Evolutionary conservation across 35 echinoderm and acorn worm genomes (phyloP), one percentile per base, ranked within the genome.

Genomic region (Lytechinus pictus): DNA sequence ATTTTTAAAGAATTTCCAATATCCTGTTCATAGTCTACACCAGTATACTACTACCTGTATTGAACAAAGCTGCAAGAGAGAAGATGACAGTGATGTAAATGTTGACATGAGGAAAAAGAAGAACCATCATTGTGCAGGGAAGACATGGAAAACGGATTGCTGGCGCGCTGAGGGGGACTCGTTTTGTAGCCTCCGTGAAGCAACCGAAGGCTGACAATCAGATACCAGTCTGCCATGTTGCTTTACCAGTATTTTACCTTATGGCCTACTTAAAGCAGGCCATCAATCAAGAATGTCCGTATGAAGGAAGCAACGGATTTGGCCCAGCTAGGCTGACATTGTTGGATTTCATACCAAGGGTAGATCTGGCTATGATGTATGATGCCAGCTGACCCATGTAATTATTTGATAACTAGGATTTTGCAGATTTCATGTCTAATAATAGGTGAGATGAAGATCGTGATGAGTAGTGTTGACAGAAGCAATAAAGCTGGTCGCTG

Each of bases 121-220:
- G 92, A 55, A 93, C 92, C 92, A 93, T 93, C 92, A 93, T 93
- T 93, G 92, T 93, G 92, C 92, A 93, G 33, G 92, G 92, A 93
- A 93, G 92, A 93, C 92, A 93, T 44, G 33, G 2, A 93, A 93
- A 93, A 93, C 92, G 28, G 54, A 93, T 19, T 93, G 66, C 66
- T 79, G 92, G 53, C 92, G 92, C 92, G 92, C 92, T 93, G 92
- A 12, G 92, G 92, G 92, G 92, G 53, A 54, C 92, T 93, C 11
- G 66, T 79, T 44, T 52, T 93, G 92, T 27, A 93, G 92, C 92
- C 92, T 57, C 54, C 13, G 53, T 55, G 92, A 93, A 10, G 52
- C 88, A 93, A 93, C 92, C 19, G 57, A 24, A 55, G 92, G 53
- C 54, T 24, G 52, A 57, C 10, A 10, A 54, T 53, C 53, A 8